Evolutionary conservation across 2,888 invertebrate genomes (phyloP).

Genomic region (Megastigmus dorsalis): DNA sequence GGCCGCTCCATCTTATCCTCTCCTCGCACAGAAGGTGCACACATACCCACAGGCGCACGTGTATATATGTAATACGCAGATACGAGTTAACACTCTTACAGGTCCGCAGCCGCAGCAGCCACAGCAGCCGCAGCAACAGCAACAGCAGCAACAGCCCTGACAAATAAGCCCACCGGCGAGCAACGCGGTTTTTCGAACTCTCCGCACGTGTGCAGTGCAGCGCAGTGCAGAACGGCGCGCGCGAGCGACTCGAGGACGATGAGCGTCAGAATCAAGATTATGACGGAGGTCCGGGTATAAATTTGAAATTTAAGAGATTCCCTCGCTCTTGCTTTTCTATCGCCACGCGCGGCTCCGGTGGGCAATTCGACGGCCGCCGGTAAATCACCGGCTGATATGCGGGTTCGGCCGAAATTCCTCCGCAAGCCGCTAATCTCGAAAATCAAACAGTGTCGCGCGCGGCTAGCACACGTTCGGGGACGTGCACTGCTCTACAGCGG

Average conservation of each 20-base stretch:
- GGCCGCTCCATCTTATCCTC: constrained; percentile 34
- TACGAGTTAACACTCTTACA: constrained; percentile 19
- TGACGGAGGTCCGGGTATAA: constrained; percentile 71
- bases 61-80: too few relatives aligned
- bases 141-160: too few relatives aligned
- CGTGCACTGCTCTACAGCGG: too few relatives aligned
- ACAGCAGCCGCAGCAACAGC: too few relatives aligned
- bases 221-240: constrained; percentile 48
- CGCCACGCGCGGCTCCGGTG: constrained; percentile 53
- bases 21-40: constrained; percentile 31
- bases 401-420: constrained; percentile 73
- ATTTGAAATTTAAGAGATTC: constrained; percentile 74
- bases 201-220: too few relatives aligned
- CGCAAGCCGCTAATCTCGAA: constrained; percentile 73
- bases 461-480: too few relatives aligned
- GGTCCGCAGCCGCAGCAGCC: too few relatives aligned
- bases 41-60: too few relatives aligned
- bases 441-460: constrained; percentile 71
- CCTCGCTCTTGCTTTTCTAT: constrained; percentile 55
- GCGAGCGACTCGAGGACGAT: constrained; percentile 62
- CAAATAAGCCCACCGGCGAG: constrained; percentile 72
- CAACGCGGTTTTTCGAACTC: constrained; percentile 36
- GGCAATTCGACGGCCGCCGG: constrained; percentile 63
- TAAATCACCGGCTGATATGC: constrained; percentile 74
- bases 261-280: constrained; percentile 73